These are phyloP conservation scores for Pseudorhombus dupliciocellatus DNA, from an alignment of 2,113 vertebrate genomes.

Conservation along the genomic window DNA sequence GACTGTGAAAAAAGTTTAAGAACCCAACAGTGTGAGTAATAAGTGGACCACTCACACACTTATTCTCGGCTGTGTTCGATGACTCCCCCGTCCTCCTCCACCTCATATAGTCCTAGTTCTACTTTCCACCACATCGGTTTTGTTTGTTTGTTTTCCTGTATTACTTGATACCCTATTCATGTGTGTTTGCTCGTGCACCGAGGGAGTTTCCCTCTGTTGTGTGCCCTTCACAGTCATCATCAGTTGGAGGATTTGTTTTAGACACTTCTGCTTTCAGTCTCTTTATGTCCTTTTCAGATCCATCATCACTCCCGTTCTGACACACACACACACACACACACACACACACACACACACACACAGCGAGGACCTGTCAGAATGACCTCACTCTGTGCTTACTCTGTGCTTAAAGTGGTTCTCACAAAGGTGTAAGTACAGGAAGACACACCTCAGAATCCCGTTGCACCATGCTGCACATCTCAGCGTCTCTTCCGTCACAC, in stretches of 20 bases:
- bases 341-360: conserved; percentile 13
- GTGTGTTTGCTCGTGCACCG: conserved; percentile 14
- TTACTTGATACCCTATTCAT: conserved; percentile 18
- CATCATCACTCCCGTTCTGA: conserved; percentile 4
- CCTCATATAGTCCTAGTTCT: conserved; percentile 11
- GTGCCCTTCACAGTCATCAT: conserved; percentile 63
- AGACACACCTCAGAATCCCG: conserved; percentile 37
- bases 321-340: conserved; percentile 17
- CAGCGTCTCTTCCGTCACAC: conserved; percentile 36
- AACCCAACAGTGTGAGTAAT: not conserved
- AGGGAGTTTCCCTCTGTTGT: conserved; percentile 73
- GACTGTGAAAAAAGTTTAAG: no score
- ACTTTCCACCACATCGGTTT: conserved; percentile 11
- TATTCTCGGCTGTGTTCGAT: conserved; percentile 12
- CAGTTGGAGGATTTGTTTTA: conserved; percentile 61
- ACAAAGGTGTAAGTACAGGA: not conserved
- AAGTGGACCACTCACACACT: not conserved
- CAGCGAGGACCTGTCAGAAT: no score
- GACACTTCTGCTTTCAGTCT: conserved; percentile 25
- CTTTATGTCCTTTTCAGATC: conserved; percentile 17
- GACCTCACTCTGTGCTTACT: no score
- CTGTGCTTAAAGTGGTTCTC: no score
- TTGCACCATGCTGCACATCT: conserved; percentile 32
- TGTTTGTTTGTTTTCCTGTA: conserved; percentile 55
- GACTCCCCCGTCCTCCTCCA: conserved; percentile 6